These are phyloP conservation scores for Triops cancriformis DNA, from an alignment of 1,140 invertebrate genomes.

Conservation along the genomic window DNA sequence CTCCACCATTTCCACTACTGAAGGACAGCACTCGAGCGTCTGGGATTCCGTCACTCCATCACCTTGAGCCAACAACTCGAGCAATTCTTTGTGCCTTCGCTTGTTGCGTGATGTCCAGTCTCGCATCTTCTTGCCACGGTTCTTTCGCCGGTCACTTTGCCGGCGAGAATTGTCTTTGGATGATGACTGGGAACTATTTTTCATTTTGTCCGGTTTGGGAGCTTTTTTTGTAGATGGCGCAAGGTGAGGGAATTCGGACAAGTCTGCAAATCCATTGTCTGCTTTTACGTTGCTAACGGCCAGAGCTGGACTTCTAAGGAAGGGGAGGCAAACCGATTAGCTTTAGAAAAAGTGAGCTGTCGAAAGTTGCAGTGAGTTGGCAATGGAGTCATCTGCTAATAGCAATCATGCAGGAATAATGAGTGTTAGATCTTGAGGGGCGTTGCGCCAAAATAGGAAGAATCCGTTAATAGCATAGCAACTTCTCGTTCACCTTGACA, in stretches of 20 bases:
- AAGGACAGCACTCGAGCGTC: conserved; percentile 64
- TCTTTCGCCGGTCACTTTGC: background rate
- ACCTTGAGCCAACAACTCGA: background rate
- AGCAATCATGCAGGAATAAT: background rate
- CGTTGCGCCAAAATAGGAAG: background rate
- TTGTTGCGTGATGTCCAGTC: background rate
- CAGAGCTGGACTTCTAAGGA: background rate
- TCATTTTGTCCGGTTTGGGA: background rate
- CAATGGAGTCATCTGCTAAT: background rate
- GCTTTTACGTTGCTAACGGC: background rate
- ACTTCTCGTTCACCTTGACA: background rate
- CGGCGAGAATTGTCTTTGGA: background rate
- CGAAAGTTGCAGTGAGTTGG: background rate
- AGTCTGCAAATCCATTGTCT: background rate
- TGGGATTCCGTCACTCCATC: conserved; percentile 3
- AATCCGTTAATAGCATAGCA: background rate
- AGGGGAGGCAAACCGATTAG: background rate
- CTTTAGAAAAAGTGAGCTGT: background rate
- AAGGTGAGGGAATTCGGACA: background rate
- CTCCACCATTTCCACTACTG: conserved; percentile 62
- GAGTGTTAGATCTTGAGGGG: background rate
- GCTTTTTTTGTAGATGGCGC: background rate
- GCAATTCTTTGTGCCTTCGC: background rate
- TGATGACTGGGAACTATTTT: background rate
- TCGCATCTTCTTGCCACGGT: background rate